phyloP scores from a whole-genome alignment of 1,140 invertebrate genomes.

The Calephelis virginiensis region DNA sequence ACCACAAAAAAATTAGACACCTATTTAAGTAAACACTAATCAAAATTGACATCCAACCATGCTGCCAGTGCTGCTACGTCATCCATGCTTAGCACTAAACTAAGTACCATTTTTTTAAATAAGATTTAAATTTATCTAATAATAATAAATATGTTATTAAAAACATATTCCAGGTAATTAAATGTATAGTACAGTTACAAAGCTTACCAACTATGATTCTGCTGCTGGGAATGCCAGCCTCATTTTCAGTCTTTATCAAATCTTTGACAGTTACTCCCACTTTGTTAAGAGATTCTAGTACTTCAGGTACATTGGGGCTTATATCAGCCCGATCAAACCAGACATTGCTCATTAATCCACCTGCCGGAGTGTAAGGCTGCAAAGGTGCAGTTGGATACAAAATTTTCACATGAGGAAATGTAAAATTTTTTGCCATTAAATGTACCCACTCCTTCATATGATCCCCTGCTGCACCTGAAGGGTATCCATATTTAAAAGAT shows the following conservation, averaged over 20 bases:
- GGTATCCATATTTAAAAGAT: not conserved
- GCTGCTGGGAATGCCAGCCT: constrained; percentile 80
- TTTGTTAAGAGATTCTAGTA: constrained; percentile 79
- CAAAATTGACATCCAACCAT: too few species aligned
- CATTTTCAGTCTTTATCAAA: constrained; percentile 82
- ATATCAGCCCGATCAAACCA: constrained; percentile 85
- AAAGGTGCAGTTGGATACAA: constrained; percentile 85
- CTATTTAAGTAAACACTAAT: too few species aligned
- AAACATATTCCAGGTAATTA: too few species aligned
- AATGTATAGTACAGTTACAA: not conserved
- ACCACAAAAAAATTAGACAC: too few species aligned
- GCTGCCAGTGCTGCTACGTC: too few species aligned
- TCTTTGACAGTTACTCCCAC: constrained; percentile 79
- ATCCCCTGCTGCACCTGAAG: constrained; percentile 81
- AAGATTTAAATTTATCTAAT: too few species aligned
- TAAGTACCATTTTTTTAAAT: too few species aligned
- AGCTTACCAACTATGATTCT: constrained; percentile 82
- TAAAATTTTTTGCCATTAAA: constrained; percentile 79
- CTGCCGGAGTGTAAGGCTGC: constrained; percentile 82
- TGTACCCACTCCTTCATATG: constrained; percentile 83
- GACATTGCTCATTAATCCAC: constrained; percentile 82
- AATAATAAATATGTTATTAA: too few species aligned
- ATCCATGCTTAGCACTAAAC: too few species aligned
- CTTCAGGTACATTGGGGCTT: constrained; percentile 80
- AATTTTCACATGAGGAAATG: constrained; percentile 84